These are phyloP conservation scores for Sinocyclocheilus rhinocerous DNA, from an alignment of 2,113 vertebrate species.

Conservation along the genomic window DNA sequence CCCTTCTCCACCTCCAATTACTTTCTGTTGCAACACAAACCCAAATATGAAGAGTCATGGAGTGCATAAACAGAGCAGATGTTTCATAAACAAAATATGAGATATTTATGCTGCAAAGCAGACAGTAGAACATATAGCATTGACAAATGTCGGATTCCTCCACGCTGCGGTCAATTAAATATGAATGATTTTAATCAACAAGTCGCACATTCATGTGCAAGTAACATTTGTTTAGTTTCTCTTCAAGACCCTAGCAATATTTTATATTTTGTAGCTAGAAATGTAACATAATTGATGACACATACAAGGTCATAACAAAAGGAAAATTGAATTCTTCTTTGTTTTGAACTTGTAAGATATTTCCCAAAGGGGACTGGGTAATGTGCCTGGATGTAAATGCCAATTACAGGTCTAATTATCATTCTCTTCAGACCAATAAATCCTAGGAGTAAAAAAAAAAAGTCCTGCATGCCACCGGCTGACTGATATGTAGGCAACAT, in stretches of 20 bases:
- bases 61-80: constrained; percentile 20
- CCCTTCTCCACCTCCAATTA: constrained; percentile 1
- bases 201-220: neutral
- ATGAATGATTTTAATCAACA: constrained; percentile 25
- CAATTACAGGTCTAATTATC: constrained; percentile 38
- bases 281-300: neutral
- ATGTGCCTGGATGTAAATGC: constrained; percentile 30
- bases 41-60: neutral
- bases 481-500: constrained; percentile 12
- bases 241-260: constrained; percentile 1
- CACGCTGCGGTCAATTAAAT: neutral
- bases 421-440: constrained; percentile 36
- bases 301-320: constrained; percentile 41
- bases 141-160: neutral
- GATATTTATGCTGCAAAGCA: neutral
- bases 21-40: constrained; percentile 14
- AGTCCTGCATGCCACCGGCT: neutral
- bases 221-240: constrained; percentile 41
- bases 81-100: constrained; percentile 29
- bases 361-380: constrained; percentile 17
- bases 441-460: constrained; percentile 1
- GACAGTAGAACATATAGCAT: constrained; percentile 7
- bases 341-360: constrained; percentile 28
- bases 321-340: constrained; percentile 2
- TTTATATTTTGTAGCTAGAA: constrained; percentile 16